These are phyloP conservation scores for Melieria omissa DNA, from an alignment of 2,888 invertebrate genomes.

Conservation along the genomic window DNA sequence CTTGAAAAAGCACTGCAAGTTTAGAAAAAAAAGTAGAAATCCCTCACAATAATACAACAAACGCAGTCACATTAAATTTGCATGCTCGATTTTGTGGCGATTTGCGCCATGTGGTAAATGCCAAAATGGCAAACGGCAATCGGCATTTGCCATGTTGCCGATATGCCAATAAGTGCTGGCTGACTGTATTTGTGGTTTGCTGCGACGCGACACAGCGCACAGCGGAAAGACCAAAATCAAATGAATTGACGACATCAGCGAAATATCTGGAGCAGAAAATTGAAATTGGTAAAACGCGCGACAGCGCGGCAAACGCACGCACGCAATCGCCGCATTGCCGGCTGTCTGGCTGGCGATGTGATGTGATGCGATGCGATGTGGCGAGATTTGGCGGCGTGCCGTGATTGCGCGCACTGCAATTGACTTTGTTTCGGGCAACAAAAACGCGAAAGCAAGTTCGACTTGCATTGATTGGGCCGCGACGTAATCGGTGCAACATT, in stretches of 20 bases:
- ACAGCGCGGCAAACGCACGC: neutral
- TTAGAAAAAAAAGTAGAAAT: neutral
- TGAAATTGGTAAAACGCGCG: conserved; percentile 31
- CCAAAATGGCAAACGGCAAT: neutral
- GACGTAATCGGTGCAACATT: no score
- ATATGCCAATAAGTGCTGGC: no score
- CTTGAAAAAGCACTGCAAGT: no score
- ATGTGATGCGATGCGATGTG: no score
- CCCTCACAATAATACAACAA: neutral
- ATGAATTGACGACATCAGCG: conserved; percentile 17
- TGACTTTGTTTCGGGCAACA: conserved; percentile 30
- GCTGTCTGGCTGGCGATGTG: no score
- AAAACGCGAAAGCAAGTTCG: neutral
- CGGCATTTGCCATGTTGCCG: no score
- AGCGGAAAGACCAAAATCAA: no score
- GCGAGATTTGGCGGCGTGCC: conserved; percentile 9
- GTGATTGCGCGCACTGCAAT: conserved; percentile 29
- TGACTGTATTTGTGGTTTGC: no score
- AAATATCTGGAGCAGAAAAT: conserved; percentile 42
- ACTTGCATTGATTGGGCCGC: no score
- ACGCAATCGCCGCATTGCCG: no score
- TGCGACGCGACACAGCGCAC: no score
- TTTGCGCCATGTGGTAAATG: neutral
- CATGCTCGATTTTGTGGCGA: conserved; percentile 27
- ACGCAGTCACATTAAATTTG: conserved; percentile 34